These are phyloP conservation scores for Bibio marci DNA, from an alignment of 2,888 invertebrate species.

Conservation along the genomic window DNA sequence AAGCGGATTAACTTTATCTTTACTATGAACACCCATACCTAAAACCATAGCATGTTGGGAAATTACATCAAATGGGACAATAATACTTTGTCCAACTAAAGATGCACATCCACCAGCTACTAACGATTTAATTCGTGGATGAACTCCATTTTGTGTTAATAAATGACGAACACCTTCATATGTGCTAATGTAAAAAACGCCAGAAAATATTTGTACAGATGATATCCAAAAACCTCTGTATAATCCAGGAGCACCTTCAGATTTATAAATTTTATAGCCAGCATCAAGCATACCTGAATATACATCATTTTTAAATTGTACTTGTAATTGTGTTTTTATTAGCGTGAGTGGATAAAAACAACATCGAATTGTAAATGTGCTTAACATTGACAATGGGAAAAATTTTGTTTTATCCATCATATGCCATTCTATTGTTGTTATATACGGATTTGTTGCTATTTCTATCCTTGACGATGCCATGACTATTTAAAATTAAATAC, in stretches of 20 bases:
- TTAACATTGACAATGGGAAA: slow-evolving; percentile 79
- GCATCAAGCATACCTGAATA: slow-evolving; percentile 82
- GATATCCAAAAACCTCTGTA: slow-evolving; percentile 94
- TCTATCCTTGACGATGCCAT: neutral
- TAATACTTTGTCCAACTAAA: slow-evolving; percentile 82
- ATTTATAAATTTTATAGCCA: slow-evolving; percentile 64
- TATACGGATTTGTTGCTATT: slow-evolving; percentile 26
- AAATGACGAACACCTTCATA: slow-evolving; percentile 82
- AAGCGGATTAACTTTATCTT: slow-evolving; percentile 52
- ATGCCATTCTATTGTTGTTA: slow-evolving; percentile 86
- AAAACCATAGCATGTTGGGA: slow-evolving; percentile 95
- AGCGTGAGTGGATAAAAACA: slow-evolving; percentile 83
- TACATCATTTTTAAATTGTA: slow-evolving; percentile 64
- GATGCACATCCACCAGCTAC: slow-evolving; percentile 85
- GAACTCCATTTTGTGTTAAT: slow-evolving; percentile 36
- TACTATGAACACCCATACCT: slow-evolving; percentile 36
- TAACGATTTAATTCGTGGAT: slow-evolving; percentile 43
- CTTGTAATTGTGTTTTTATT: slow-evolving; percentile 86
- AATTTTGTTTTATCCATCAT: slow-evolving; percentile 97
- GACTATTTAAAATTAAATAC: no score
- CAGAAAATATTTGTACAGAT: slow-evolving; percentile 69
- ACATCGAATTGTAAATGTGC: slow-evolving; percentile 40
- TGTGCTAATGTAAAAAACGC: slow-evolving; percentile 83
- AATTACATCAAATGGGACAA: slow-evolving; percentile 91
- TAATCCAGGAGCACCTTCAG: slow-evolving; percentile 72